These are phyloP conservation scores for Phrynocephalus forsythii DNA, from an alignment of 2,797 vertebrate species.

Conservation along the genomic window DNA sequence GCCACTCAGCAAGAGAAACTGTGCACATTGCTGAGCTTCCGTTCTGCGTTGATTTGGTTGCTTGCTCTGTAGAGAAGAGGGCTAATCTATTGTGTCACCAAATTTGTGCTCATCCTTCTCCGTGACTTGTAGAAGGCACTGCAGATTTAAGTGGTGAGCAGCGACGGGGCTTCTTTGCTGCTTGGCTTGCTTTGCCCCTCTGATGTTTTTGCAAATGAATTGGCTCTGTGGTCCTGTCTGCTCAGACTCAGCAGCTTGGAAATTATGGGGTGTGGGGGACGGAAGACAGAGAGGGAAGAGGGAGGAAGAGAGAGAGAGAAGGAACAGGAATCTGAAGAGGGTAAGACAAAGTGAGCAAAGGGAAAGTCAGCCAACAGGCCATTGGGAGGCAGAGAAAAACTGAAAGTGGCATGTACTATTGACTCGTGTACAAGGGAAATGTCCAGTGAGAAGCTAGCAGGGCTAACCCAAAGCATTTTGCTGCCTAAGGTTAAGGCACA, in stretches of 20 bases:
- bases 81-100: not conserved
- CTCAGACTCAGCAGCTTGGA: not conserved
- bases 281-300: not conserved
- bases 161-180: not conserved
- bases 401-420: not conserved
- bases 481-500: not conserved
- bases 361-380: not conserved
- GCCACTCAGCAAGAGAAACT: not conserved
- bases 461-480: not conserved
- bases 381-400: not conserved
- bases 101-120: not conserved
- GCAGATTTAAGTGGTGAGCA: not conserved
- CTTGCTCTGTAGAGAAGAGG: not conserved
- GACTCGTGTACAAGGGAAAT: not conserved
- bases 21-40: not conserved
- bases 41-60: not conserved
- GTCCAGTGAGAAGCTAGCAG: not conserved
- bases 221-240: not conserved
- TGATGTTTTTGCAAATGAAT: not conserved
- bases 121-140: not conserved
- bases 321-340: too few relatives aligned
- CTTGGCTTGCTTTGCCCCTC: conserved; percentile 8
- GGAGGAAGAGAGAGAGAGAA: not conserved
- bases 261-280: not conserved
- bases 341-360: not conserved